Evolutionary conservation across 2,113 vertebrate species (phyloP), one percentile per base, ranked within the genome.

Genomic region (Nanorana parkeri): DNA sequence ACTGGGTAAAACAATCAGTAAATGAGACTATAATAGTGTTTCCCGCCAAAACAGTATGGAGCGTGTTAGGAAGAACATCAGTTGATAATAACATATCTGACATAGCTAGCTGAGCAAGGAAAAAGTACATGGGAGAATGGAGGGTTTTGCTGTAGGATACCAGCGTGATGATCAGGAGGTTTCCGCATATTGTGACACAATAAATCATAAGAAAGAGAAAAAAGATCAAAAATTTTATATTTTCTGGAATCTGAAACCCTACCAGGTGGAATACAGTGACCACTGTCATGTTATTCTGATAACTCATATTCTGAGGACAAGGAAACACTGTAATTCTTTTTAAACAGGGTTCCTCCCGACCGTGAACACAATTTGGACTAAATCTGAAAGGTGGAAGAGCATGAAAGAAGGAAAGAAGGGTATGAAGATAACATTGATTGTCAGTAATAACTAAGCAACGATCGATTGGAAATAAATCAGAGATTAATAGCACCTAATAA

Each of bases 1-100:
- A 52, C 55, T 85, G 84, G 16, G 52, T 3, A 8, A 85, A 15
- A 71, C 84, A 86, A 15, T 13, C 0, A 77, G 5, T 28, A 20
- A 84, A 85, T 20, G 78, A 63, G n/a, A n/a, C n/a, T 26, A 85
- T 85, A 11, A 58, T 58, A 3, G 11, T 26, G 8, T 10, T 54
- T 11, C 58, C 20, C 17, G 32, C 4, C 10, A 74, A 32, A 29
- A 74, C 13, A n/a, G 51, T 8, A 28, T 58, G 26, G 2, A 72
- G 68, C 13, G 54, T 13, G 21, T 54, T 72, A 1, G 68, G 68
- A 19, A 26, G 11, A 54, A 55, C 28, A 26, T 54, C 23, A 15
- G 68, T 55, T 15, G 68, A 6, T 1, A 24, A 4, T 6, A 72
- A 5, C 3, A 72, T 29, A 17, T 72, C 68, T 5, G 21, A 54